A percentile compares a stretch with the other conserved stretches of the same genome.
Conservation (phyloP, 2,113 vertebrate genomes). For the Hucho hucho region DNA sequence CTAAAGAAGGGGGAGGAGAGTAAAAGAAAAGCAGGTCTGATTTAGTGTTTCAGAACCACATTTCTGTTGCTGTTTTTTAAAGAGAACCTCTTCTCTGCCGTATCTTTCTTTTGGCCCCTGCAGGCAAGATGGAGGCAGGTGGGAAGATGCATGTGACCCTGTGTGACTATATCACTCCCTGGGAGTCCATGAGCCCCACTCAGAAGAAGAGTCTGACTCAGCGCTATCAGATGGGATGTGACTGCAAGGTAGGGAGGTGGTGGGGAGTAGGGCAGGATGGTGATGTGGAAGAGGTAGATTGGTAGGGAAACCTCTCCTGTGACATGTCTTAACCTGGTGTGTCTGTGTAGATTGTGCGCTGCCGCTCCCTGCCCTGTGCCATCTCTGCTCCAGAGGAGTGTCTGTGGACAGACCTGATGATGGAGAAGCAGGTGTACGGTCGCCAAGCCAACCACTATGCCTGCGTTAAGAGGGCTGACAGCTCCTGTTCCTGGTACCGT, state of each 20-base stretch:
- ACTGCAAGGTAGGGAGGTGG: slow-evolving; percentile 85
- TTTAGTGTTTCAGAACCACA: too few species aligned
- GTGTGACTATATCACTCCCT: slow-evolving; percentile 93
- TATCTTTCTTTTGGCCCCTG: neutral
- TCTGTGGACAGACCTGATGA: slow-evolving; percentile 98
- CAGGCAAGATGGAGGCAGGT: slow-evolving; percentile 87
- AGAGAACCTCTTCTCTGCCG: too few species aligned
- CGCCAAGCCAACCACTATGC: slow-evolving; percentile 96
- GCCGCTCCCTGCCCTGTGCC: slow-evolving; percentile 89
- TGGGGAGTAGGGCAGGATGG: neutral
- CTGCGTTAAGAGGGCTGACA: slow-evolving; percentile 92
- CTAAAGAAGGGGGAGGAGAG: too few species aligned
- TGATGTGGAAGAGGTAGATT: neutral
- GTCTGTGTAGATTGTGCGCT: slow-evolving; percentile 85
- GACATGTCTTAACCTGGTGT: neutral
- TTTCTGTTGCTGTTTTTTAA: too few species aligned
- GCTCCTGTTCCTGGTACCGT: slow-evolving; percentile 96
- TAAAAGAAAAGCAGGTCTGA: too few species aligned
- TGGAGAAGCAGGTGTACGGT: slow-evolving; percentile 93
- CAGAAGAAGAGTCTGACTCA: slow-evolving; percentile 98
- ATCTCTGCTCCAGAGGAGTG: slow-evolving; percentile 91
- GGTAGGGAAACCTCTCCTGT: neutral
- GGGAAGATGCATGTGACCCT: slow-evolving; percentile 93
- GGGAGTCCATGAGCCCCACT: slow-evolving; percentile 91
- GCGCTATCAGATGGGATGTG: slow-evolving; percentile 98